A percentile compares a stretch with the other conserved stretches of the same genome.
These are phyloP conservation scores for Standfussiana lucernea DNA, from an alignment of 2,888 invertebrate genomes.

Conservation along the genomic window DNA sequence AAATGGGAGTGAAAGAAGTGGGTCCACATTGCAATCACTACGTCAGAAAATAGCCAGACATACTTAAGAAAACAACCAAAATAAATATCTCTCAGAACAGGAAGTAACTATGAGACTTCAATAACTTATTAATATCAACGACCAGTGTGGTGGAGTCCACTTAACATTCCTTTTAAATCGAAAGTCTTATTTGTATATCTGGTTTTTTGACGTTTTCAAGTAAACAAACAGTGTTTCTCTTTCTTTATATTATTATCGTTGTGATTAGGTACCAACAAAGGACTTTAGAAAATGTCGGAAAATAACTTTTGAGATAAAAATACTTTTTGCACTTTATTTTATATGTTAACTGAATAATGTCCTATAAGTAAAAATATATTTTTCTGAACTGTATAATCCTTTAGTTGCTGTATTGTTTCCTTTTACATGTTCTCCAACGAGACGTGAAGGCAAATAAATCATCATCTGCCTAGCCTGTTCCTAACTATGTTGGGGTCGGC, in stretches of 20 bases:
- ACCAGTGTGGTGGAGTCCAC: background rate
- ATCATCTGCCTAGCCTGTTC: background rate
- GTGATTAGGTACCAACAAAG: no score
- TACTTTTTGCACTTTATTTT: no score
- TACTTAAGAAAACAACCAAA: background rate
- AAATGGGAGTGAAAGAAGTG: background rate
- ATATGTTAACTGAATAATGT: no score
- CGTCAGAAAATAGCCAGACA: background rate
- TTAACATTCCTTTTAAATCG: constrained; percentile 32
- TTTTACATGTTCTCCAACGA: background rate
- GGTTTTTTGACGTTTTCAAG: background rate
- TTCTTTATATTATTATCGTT: background rate
- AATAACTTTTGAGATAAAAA: no score
- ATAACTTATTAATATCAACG: constrained; percentile 22
- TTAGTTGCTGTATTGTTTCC: background rate
- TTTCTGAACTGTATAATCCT: background rate
- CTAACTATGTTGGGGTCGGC: no score
- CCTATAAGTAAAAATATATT: no score
- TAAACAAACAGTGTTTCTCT: background rate
- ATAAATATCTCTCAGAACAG: constrained; percentile 7
- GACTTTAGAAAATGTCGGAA: no score
- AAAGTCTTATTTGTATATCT: constrained; percentile 21
- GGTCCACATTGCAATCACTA: background rate
- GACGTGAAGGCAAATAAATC: background rate
- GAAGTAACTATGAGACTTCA: constrained; percentile 1